Base-by-base conservation (phyloP, 92 coral and sea anemone genomes). In the Metridium senile region DNA sequence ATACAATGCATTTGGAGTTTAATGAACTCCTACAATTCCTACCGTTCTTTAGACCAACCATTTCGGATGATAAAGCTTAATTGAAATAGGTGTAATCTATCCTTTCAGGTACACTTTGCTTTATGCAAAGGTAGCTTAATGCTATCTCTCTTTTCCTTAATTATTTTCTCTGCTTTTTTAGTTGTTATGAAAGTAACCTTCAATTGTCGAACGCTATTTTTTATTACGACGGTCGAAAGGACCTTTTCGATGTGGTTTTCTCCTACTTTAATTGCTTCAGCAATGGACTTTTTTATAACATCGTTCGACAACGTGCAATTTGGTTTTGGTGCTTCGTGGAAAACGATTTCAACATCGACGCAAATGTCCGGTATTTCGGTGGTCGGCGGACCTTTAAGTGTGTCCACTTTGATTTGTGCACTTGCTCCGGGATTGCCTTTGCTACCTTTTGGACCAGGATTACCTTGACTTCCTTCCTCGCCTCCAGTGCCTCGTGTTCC, bases 291-390 rank as follows among this genome's bases (percentile, higher is more conserved):
- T 19, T 1, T 35, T 9, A 68, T 26, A 10, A 29, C 57, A 17
- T 34, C 53, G 25, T 16, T 9, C 3, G 39, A 25, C 0, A 68
- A 35, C 25, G 72, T 68, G 49, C 72, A 68, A 13, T 49, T 49
- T 20, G 30, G 53, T 68, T 68, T 68, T n/a, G 72, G 72, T 30
- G 72, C 72, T 26, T 68, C 56, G 26, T 68, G 23, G 26, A 68
- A 68, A 18, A 68, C 18, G 22, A 68, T 68, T 39, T 68, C 72
- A 1, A 68, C 57, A 9, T 39, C 72, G 54, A 68, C 72, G 54
- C 72, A 68, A 2, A 68, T 68, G 16, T 18, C 70, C 27, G 70
- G 39, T 1, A 0, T 11, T 0, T 13, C 34, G 6, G 13, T 39
- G 13, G 13, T 39, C 49, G 6, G 49, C 13, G 49, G 49, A 39